Evolutionary conservation across 2,113 vertebrate species (phyloP), one percentile per base, ranked within the genome.

Genomic region (Turnix velox): DNA sequence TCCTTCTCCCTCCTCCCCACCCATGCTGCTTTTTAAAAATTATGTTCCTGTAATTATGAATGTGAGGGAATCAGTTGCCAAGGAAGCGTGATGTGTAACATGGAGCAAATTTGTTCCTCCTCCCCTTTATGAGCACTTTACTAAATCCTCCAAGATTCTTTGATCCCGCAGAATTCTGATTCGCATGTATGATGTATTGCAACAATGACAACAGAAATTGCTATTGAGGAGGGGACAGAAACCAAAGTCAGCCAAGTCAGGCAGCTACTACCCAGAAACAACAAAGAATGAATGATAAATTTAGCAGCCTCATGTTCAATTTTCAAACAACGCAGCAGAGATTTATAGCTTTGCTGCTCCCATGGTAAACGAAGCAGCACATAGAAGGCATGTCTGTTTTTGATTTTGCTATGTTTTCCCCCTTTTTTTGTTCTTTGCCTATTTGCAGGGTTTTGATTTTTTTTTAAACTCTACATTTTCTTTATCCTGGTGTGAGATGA

Each of bases 401-500:
- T 98, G 96, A 98, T 99, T 99, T 97, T 96, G 95, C 93, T 97
- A 87, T 87, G 77, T 97, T 97, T 97, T 92, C 95, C 96, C 88
- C 76, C 94, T 83, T 97, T 97, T 93, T 97, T 98, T 97, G 97
- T 98, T 95, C 96, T 97, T 98, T 97, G 96, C 95, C 96, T 92
- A 95, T 97, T 97, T 97, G 96, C 95, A 97, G 85, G 80, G 76
- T 76, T 89, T 90, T 87, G 80, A 76, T 76, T 89, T 90, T 87
- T 95, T 90, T 90, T 84, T 90, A 94, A 92, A 97, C 97, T 97
- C 97, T 98, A 97, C 97, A 98, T 98, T 98, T 98, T 98, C 98
- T 98, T 98, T 98, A 98, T 97, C 97, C 97, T 98, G 97, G 97
- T 98, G 98, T 98, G 98, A 98, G 98, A 98, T 93, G 97, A 98